phyloP scores from a whole-genome alignment of 1,140 invertebrate genomes.

The Leptoteleia sp. region DNA sequence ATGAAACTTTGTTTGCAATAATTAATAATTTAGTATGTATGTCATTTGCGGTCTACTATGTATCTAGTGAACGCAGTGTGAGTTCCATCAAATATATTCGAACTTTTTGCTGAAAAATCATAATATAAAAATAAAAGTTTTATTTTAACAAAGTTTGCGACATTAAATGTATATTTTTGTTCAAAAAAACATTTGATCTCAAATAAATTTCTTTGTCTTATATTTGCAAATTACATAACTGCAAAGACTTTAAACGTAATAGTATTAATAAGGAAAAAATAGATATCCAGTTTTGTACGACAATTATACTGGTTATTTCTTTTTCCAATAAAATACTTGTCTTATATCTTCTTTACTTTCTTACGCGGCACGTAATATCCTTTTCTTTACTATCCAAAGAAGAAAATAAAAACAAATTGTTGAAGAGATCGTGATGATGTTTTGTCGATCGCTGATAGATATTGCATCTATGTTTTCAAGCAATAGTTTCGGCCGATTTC shows the following conservation, averaged over 20 bases:
- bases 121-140: slow-evolving; percentile 8
- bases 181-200: neutral
- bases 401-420: slow-evolving; percentile 24
- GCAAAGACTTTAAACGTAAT: no score
- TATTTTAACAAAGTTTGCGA: slow-evolving; percentile 2
- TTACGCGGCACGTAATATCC: slow-evolving; percentile 29
- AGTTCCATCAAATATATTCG: slow-evolving; percentile 11
- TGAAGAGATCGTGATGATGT: slow-evolving; percentile 35
- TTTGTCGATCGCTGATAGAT: slow-evolving; percentile 49
- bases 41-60: slow-evolving; percentile 22
- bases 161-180: slow-evolving; percentile 7
- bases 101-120: slow-evolving; percentile 25
- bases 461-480: slow-evolving; percentile 35
- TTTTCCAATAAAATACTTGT: slow-evolving; percentile 23
- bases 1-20: slow-evolving; percentile 27
- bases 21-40: slow-evolving; percentile 35
- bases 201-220: neutral
- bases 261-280: no score
- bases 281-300: no score
- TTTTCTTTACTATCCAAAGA: slow-evolving; percentile 5
- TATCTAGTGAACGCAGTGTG: slow-evolving; percentile 2
- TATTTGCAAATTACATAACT: no score
- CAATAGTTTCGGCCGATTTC: slow-evolving; percentile 35
- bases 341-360: slow-evolving; percentile 6
- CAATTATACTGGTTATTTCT: slow-evolving; percentile 21